Percentiles rank a stretch among this genome's conserved stretches.
Evolutionary conservation across 2,888 invertebrate species (phyloP).

Genomic region (Oxyteleia sp.): DNA sequence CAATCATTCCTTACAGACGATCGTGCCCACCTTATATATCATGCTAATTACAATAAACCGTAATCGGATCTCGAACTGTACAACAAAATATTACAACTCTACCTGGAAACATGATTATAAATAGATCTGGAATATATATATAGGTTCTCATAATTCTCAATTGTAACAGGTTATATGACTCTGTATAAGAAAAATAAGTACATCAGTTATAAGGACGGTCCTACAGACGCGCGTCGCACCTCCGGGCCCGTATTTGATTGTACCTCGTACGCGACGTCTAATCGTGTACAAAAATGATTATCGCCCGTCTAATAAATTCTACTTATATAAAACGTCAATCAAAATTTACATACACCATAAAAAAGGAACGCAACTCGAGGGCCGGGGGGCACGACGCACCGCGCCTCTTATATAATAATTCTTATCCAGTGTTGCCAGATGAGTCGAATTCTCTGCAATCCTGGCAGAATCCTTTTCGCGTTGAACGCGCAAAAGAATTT

Average conservation of each 20-base stretch:
- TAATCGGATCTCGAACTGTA: conserved; percentile 51
- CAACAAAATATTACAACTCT: conserved; percentile 71
- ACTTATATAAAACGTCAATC: conserved; percentile 9
- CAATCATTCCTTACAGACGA: conserved; percentile 53
- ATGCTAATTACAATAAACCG: conserved; percentile 35
- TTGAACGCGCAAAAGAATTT: no score
- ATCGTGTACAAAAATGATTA: conserved; percentile 22
- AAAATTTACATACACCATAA: conserved; percentile 12
- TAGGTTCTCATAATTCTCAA: conserved; percentile 63
- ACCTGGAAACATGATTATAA: conserved; percentile 70
- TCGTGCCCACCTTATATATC: conserved; percentile 29
- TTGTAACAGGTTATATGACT: conserved; percentile 74
- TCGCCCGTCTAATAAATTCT: conserved; percentile 2
- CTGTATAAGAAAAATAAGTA: conserved; percentile 75
- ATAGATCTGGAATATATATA: conserved; percentile 67
- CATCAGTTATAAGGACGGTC: conserved; percentile 75
- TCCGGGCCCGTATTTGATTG: conserved; percentile 50
- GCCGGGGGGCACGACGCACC: conserved; percentile 16
- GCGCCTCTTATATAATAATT: conserved; percentile 22
- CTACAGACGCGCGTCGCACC: conserved; percentile 64
- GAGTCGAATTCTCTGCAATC: no score
- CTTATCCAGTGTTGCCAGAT: no score
- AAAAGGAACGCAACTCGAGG: conserved; percentile 18
- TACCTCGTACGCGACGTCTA: conserved; percentile 4
- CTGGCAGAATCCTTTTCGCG: no score